Conservation (phyloP, 1,140 invertebrate genomes). For the Macrobrachium rosenbergii region DNA sequence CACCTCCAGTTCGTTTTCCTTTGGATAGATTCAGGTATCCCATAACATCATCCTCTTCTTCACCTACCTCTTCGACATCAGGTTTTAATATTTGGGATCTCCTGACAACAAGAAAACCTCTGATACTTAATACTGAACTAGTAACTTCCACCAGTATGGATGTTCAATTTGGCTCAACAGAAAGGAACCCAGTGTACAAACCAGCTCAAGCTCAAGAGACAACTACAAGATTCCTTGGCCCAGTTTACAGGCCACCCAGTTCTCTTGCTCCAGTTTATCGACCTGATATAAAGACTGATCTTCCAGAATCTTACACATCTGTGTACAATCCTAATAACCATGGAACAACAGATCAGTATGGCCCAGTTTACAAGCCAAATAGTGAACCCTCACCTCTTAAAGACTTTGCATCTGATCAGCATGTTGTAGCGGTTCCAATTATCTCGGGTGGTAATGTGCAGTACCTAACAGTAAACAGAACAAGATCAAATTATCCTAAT, state of each 20-base stretch:
- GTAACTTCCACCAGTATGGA: constrained; percentile 65
- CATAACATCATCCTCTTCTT: neutral
- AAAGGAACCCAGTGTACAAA: neutral
- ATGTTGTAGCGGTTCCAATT: constrained; percentile 60
- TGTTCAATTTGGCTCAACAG: constrained; percentile 45
- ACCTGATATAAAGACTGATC: neutral
- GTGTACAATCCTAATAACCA: constrained; percentile 26
- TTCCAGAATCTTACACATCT: constrained; percentile 35
- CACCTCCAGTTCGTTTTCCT: constrained; percentile 41
- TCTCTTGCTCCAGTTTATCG: neutral
- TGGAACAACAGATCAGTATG: constrained; percentile 7
- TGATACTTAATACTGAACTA: constrained; percentile 65
- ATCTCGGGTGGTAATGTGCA: constrained; percentile 60
- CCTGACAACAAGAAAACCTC: constrained; percentile 63
- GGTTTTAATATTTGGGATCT: constrained; percentile 56
- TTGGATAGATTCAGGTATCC: constrained; percentile 56
- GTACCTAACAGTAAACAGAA: constrained; percentile 59
- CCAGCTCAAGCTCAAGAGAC: neutral
- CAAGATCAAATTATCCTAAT: constrained; percentile 58
- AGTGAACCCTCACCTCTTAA: constrained; percentile 37
- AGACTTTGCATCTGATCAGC: constrained; percentile 31
- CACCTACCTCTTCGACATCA: constrained; percentile 10
- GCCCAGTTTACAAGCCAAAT: constrained; percentile 29
- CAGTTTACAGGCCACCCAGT: constrained; percentile 24
- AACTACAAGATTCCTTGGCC: constrained; percentile 1